These are phyloP conservation scores for Archaeoteleia sp. DNA, from an alignment of 2,888 invertebrate species.

Conservation along the genomic window DNA sequence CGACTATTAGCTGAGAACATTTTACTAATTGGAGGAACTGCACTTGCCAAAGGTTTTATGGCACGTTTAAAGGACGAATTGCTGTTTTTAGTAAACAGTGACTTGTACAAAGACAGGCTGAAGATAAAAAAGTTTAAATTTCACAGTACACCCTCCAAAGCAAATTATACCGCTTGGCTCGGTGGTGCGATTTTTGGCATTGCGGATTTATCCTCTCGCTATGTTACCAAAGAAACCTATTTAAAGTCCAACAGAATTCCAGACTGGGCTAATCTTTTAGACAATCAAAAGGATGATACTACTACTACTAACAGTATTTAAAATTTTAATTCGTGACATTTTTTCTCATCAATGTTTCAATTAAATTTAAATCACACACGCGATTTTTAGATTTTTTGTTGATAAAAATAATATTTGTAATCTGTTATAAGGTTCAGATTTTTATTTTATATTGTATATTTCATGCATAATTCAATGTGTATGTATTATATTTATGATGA, in stretches of 20 bases:
- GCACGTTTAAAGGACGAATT: conserved; percentile 88
- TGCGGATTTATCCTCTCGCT: conserved; percentile 82
- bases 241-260: conserved; percentile 82
- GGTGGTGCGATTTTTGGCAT: conserved; percentile 89
- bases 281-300: no score
- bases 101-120: conserved; percentile 80
- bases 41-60: conserved; percentile 88
- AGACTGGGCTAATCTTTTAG: conserved; percentile 86
- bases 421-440: no score
- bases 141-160: conserved; percentile 86
- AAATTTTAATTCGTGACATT: no score
- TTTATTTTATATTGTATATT: no score
- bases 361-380: no score
- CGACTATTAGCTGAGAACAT: conserved; percentile 87
- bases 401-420: no score
- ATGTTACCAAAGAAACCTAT: conserved; percentile 85
- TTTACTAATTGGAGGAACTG: conserved; percentile 90
- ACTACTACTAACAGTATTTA: conserved; percentile 25
- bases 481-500: no score
- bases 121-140: conserved; percentile 84
- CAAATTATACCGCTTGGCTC: conserved; percentile 90
- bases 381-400: no score
- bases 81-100: conserved; percentile 79
- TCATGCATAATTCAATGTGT: no score
- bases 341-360: no score